Percentiles rank a stretch among this genome's conserved stretches.
These are phyloP conservation scores for Drosophila hydei DNA, from an alignment of 1,140 invertebrate genomes.

Conservation along the genomic window DNA sequence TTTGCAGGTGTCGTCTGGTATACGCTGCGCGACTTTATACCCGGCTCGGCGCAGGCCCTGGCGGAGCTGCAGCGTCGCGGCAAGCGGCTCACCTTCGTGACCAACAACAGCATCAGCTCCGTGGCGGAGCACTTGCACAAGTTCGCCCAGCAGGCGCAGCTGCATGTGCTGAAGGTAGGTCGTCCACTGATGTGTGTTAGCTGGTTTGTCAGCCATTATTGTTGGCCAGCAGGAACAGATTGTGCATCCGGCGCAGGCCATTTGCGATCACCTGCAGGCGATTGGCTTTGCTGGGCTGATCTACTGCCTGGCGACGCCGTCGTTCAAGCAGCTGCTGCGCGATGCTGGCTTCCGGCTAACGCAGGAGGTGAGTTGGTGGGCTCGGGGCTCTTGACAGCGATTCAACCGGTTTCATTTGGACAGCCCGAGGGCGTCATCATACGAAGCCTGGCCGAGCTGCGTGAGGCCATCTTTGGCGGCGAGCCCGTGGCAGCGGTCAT, in stretches of 20 bases:
- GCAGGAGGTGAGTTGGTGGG: slow-evolving; percentile 80
- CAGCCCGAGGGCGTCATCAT: slow-evolving; percentile 74
- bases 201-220: no score
- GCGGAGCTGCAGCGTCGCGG: slow-evolving; percentile 85
- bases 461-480: slow-evolving; percentile 81
- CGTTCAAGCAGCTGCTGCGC: slow-evolving; percentile 69
- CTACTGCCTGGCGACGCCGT: slow-evolving; percentile 79
- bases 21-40: slow-evolving; percentile 82
- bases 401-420: slow-evolving; percentile 38
- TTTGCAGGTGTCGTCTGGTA: slow-evolving; percentile 88
- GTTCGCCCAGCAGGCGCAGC: slow-evolving; percentile 37
- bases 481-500: slow-evolving; percentile 85
- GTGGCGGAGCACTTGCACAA: slow-evolving; percentile 79
- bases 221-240: slow-evolving; percentile 64
- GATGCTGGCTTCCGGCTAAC: slow-evolving; percentile 82
- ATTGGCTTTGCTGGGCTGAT: slow-evolving; percentile 84
- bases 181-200: no score
- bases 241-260: slow-evolving; percentile 82
- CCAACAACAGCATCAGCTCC: slow-evolving; percentile 88
- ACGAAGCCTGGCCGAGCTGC: slow-evolving; percentile 72
- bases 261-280: slow-evolving; percentile 84
- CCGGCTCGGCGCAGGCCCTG: slow-evolving; percentile 85
- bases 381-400: background rate
- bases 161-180: slow-evolving; percentile 43
- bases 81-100: slow-evolving; percentile 89